Base-by-base conservation (phyloP, 2,113 vertebrate genomes). In the Actenoides hombroni region DNA sequence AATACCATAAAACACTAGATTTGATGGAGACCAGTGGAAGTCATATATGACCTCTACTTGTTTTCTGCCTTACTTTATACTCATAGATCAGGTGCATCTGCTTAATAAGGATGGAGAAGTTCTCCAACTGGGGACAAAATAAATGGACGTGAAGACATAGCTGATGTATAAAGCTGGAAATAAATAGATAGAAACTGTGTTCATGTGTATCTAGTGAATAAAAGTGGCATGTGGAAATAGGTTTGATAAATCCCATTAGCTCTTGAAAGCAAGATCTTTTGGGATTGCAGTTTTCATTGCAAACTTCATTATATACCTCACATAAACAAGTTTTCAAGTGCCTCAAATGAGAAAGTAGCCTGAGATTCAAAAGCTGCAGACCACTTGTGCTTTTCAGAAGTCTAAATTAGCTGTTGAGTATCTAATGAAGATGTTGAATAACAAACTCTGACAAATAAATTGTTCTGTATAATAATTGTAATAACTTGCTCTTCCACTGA, bases 161-260 rank as follows among this genome's bases (percentile, higher is more conserved):
- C 19, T 80, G n/a, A 70, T 61, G 6, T 75, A 69, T 87, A 84
- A 80, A 53, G 24, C 29, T 78, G 33, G 33, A 83, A 94, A 82
- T 84, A 75, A 86, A 75, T 44, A 90, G 37, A 11, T 25, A 81
- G 82, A 83, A 91, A 83, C 23, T 21, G 9, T 39, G n/a, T 26
- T 91, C 5, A 20, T 37, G 25, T 28, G 4, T 68, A 51, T 79
- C 21, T 33, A 33, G 24, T 42, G 12, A 39, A 64, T 61, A 85
- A 42, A 87, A 87, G n/a, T 70, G 57, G 23, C 60, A 25, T 21
- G 23, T 71, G 59, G 85, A 92, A 90, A 86, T 48, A 60, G 33
- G 39, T 74, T 94, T 81, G 84, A 79, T 75, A 90, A 92, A 81
- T 90, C 60, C 31, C 25, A 74, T 80, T 91, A 87, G 28, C 20